A percentile compares a stretch with the other conserved stretches of the same genome.
phyloP scores from a whole-genome alignment of 2,888 invertebrate genomes.

The Drosophila longiperda region DNA sequence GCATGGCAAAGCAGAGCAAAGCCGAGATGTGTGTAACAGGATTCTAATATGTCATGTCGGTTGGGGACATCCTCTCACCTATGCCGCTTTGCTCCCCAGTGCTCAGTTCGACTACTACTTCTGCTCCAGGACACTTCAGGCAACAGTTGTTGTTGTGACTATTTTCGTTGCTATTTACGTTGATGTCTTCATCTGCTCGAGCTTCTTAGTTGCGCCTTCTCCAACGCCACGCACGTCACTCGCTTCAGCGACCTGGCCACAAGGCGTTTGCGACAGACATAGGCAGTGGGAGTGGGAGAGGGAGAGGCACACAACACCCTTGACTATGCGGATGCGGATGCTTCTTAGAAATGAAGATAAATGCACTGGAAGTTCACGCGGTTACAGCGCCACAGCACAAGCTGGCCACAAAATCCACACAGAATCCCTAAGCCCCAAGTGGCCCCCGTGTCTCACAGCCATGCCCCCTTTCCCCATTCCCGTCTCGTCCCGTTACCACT shows the following conservation, averaged over 20 bases:
- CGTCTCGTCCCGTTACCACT: constrained; percentile 1
- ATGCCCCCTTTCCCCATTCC: neutral
- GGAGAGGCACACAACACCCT: constrained; percentile 36
- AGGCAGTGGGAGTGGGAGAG: neutral
- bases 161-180: constrained; percentile 61
- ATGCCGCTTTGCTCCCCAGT: constrained; percentile 27
- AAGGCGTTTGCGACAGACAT: constrained; percentile 19
- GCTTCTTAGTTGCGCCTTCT: constrained; percentile 34
- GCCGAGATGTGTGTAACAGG: constrained; percentile 68
- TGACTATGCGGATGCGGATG: constrained; percentile 48
- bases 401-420: constrained; percentile 68
- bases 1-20: constrained; percentile 12
- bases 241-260: constrained; percentile 44
- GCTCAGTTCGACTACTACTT: constrained; percentile 20
- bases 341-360: constrained; percentile 78
- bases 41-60: constrained; percentile 80
- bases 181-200: constrained; percentile 56
- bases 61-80: constrained; percentile 73
- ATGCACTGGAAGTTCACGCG: constrained; percentile 79
- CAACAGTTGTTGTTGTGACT: constrained; percentile 68
- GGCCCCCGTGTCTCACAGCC: constrained; percentile 30
- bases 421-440: constrained; percentile 45
- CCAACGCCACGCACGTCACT: constrained; percentile 43
- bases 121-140: constrained; percentile 46
- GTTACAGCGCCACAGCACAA: constrained; percentile 64